Conservation (phyloP, 37 sponge, comb jelly and placozoan species). For the Lycopodina hypogea region DNA sequence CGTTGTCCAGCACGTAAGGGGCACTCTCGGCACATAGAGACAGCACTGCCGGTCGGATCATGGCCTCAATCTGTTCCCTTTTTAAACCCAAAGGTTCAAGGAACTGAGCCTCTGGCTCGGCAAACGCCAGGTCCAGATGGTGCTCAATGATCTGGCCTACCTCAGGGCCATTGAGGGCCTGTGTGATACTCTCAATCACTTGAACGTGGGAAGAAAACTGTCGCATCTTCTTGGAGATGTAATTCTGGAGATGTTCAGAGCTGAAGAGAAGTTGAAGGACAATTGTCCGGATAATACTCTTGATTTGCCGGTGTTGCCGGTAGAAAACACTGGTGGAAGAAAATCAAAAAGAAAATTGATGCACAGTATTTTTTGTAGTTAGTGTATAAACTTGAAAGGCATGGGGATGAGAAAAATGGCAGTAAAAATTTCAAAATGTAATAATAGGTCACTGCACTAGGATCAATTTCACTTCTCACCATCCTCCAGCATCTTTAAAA, state of each 20-base stretch:
- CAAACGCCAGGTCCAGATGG: conserved; percentile 36
- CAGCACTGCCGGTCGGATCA: conserved; percentile 70
- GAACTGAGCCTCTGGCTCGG: conserved; percentile 53
- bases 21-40: conserved; percentile 78
- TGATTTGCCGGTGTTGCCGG: conserved; percentile 51
- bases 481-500: too few species aligned
- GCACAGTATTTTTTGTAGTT: not conserved
- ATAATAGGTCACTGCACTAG: too few species aligned
- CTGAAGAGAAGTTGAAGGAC: conserved; percentile 69
- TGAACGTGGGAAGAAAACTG: conserved; percentile 49
- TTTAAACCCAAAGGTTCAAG: conserved; percentile 50
- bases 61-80: conserved; percentile 31
- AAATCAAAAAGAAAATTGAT: too few species aligned
- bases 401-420: not conserved
- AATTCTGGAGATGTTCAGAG: conserved; percentile 55
- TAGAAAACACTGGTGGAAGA: conserved; percentile 59
- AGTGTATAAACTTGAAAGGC: not conserved
- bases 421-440: too few species aligned
- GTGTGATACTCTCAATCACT: conserved; percentile 46
- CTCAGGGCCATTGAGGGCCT: conserved; percentile 48
- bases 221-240: conserved; percentile 43
- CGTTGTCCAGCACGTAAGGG: conserved; percentile 40
- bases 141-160: conserved; percentile 38
- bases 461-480: too few species aligned
- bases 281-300: conserved; percentile 50